phyloP scores from a whole-genome alignment of 2,888 invertebrate genomes.

The Cordilura impudica region DNA sequence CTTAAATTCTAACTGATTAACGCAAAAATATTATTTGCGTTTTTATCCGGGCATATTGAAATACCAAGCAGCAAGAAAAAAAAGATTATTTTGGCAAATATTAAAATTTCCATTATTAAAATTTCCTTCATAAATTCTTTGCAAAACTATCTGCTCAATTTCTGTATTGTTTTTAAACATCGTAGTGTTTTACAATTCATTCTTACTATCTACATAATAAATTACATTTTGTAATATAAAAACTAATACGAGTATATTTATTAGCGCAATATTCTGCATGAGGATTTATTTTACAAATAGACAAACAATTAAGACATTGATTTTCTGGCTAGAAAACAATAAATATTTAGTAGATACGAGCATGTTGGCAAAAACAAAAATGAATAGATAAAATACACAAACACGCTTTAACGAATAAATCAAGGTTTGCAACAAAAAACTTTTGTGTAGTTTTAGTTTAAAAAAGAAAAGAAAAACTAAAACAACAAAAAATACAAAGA shows the following conservation, averaged over 20 bases:
- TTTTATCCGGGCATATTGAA: too few species aligned
- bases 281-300: not conserved
- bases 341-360: not conserved
- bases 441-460: constrained; percentile 3
- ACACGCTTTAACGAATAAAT: constrained; percentile 8
- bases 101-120: too few species aligned
- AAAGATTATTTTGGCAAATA: too few species aligned
- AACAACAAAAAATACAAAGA: constrained; percentile 28
- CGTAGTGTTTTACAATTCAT: too few species aligned
- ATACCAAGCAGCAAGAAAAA: too few species aligned
- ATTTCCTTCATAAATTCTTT: too few species aligned
- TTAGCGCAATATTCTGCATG: not conserved
- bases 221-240: too few species aligned
- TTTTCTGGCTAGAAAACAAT: constrained; percentile 21
- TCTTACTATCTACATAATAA: too few species aligned
- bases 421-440: constrained; percentile 24
- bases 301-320: constrained; percentile 14
- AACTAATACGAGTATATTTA: not conserved
- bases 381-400: not conserved
- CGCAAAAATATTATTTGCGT: too few species aligned
- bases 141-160: too few species aligned
- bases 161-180: too few species aligned
- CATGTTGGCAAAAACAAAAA: not conserved
- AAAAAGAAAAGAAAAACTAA: not conserved
- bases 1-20: too few species aligned